A percentile compares a stretch with the other conserved stretches of the same genome.
Conservation (phyloP, 2,113 vertebrate species). For the Boulengeromyrus knoepffleri region DNA sequence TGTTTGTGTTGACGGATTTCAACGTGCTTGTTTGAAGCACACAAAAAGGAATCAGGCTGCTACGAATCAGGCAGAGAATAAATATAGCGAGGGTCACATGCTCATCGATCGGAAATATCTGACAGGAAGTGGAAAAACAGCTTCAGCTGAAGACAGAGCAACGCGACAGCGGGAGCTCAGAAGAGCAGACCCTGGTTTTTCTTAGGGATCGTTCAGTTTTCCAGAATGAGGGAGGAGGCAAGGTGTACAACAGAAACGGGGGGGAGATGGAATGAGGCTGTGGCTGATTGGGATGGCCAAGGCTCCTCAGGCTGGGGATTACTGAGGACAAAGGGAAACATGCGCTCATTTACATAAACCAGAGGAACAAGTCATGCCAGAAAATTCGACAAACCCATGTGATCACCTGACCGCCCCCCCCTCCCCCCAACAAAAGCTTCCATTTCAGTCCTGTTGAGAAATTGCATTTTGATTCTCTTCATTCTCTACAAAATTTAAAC, state of each 20-base stretch:
- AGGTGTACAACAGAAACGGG: neutral
- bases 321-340: neutral
- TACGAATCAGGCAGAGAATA: neutral
- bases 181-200: neutral
- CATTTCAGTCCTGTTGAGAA: neutral
- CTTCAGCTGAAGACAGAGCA: neutral
- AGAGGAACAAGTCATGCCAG: neutral
- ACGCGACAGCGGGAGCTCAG: neutral
- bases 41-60: slow-evolving; percentile 3
- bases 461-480: neutral
- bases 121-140: neutral
- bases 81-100: neutral
- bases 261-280: neutral
- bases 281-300: neutral
- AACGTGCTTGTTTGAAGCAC: slow-evolving; percentile 42
- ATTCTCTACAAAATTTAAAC: neutral
- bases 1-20: slow-evolving; percentile 32
- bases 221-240: neutral
- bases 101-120: neutral
- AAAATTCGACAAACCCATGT: neutral
- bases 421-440: neutral
- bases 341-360: neutral
- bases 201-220: neutral
- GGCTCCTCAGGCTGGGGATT: neutral
- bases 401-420: neutral